Percentiles rank a stretch among this genome's conserved stretches.
Conservation (phyloP, 2,797 vertebrate species). For the Peromyscus attwateri region DNA sequence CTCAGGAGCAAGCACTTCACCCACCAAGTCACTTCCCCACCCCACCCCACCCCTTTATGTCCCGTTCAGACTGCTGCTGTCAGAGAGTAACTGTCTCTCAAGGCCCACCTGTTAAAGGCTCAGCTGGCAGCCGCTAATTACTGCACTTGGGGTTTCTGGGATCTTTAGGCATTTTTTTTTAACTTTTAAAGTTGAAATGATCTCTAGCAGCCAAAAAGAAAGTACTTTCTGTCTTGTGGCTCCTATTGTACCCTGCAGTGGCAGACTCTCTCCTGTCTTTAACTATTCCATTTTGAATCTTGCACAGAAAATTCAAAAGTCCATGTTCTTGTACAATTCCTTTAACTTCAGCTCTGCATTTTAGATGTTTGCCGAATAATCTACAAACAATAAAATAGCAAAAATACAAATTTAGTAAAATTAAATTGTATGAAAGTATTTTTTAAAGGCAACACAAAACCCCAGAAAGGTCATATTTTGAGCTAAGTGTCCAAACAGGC, state of each 20-base stretch:
- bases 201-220: background rate
- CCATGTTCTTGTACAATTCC: background rate
- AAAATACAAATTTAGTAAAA: slow-evolving; percentile 38
- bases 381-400: slow-evolving; percentile 45
- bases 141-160: too few relatives aligned
- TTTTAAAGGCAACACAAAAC: background rate
- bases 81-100: background rate
- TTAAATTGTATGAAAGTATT: slow-evolving; percentile 22
- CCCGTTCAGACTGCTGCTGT: background rate
- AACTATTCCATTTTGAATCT: background rate
- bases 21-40: background rate
- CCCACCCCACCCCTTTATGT: background rate
- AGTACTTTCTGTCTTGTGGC: background rate
- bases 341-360: background rate
- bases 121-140: background rate
- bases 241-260: background rate
- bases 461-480: background rate
- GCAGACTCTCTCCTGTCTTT: background rate
- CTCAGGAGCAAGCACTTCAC: background rate
- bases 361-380: slow-evolving; percentile 38
- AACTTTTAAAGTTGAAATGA: background rate
- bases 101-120: background rate
- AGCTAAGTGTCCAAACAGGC: background rate
- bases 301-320: background rate
- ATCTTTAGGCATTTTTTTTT: background rate